Percentiles rank a stretch among this genome's conserved stretches.
Evolutionary conservation across 2,797 vertebrate genomes (phyloP).

Genomic region (Gastrophryne carolinensis): DNA sequence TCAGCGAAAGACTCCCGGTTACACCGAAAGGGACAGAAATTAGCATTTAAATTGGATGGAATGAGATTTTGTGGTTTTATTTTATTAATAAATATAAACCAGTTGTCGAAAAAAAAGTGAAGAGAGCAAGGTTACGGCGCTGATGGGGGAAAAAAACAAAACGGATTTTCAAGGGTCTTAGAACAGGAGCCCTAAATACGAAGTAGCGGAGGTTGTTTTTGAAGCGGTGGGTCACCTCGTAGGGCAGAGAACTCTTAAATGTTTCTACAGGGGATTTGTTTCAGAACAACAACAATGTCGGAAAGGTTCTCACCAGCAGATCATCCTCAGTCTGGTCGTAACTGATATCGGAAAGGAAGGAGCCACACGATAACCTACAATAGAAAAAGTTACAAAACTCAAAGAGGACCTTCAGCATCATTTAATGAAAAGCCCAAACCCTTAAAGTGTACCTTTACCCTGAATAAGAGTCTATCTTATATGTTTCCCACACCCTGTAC

Average conservation of each 20-base stretch:
- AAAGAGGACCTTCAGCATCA: neutral
- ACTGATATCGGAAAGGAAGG: slow-evolving; percentile 61
- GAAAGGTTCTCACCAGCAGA: slow-evolving; percentile 54
- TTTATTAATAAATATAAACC: slow-evolving; percentile 47
- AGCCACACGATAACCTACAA: slow-evolving; percentile 54
- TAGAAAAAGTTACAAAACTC: neutral
- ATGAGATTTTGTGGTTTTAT: slow-evolving; percentile 49
- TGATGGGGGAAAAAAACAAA: slow-evolving; percentile 4
- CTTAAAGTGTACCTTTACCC: too few species aligned
- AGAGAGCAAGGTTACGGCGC: slow-evolving; percentile 30
- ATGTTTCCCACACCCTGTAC: too few species aligned
- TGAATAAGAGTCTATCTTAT: too few species aligned
- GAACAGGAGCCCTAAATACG: neutral
- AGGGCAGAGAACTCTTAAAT: neutral
- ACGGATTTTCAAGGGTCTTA: slow-evolving; percentile 13
- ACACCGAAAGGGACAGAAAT: slow-evolving; percentile 49
- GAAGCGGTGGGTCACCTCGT: neutral
- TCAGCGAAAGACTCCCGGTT: slow-evolving; percentile 46
- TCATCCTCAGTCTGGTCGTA: slow-evolving; percentile 60
- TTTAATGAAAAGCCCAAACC: too few species aligned
- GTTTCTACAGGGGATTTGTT: neutral
- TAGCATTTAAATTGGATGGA: slow-evolving; percentile 48
- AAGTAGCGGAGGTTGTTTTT: neutral
- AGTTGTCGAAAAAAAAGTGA: slow-evolving; percentile 41
- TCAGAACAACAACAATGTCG: neutral